Conservation (phyloP, 2,797 vertebrate species). For the Enteromius fasciolatus region DNA sequence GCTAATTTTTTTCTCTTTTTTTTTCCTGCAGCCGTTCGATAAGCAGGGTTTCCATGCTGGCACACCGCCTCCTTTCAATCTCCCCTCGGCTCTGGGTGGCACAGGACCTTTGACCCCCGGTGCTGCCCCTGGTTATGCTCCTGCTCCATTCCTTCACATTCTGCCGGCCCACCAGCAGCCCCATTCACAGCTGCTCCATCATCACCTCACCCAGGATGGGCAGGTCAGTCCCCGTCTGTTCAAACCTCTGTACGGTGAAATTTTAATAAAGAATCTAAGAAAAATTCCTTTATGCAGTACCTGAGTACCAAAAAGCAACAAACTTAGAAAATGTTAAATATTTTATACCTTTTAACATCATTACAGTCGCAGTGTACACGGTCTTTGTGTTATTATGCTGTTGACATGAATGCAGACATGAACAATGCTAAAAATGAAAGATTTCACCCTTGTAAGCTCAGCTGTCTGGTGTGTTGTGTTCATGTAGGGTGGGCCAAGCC, state of each 20-base stretch:
- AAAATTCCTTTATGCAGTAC: neutral
- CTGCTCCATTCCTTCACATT: slow-evolving; percentile 92
- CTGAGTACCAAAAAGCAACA: neutral
- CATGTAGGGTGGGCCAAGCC: slow-evolving; percentile 85
- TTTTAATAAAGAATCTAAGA: neutral
- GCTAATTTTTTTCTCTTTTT: neutral
- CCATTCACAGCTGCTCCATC: slow-evolving; percentile 95
- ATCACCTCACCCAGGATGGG: slow-evolving; percentile 92
- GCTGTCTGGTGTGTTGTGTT: neutral
- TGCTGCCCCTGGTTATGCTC: slow-evolving; percentile 86
- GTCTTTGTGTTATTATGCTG: neutral
- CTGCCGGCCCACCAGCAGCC: slow-evolving; percentile 95
- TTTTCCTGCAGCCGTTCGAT: slow-evolving; percentile 85
- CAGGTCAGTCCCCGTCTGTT: slow-evolving; percentile 79
- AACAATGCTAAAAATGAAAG: neutral
- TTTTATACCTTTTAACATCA: neutral
- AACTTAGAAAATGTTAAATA: neutral
- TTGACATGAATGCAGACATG: neutral
- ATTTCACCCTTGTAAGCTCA: neutral
- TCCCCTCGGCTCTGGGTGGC: slow-evolving; percentile 92
- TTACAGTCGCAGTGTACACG: neutral
- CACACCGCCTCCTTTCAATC: slow-evolving; percentile 91
- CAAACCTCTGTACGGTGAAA: neutral
- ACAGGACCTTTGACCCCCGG: slow-evolving; percentile 91
- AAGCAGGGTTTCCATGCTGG: slow-evolving; percentile 97